Conservation (phyloP, 2,888 invertebrate genomes). For the Drosophila ezoana region DNA sequence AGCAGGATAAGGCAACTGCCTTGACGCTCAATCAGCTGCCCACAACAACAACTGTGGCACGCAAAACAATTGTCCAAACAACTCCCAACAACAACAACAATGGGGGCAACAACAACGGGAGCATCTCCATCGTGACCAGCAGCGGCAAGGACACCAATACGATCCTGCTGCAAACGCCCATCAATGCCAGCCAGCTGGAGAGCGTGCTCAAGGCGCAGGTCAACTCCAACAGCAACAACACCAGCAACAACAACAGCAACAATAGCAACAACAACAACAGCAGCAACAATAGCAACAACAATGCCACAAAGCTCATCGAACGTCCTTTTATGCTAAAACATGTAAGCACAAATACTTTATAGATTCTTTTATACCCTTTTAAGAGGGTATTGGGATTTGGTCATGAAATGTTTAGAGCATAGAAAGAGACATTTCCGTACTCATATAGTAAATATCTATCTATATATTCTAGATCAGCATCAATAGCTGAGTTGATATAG, state of each 20-base stretch:
- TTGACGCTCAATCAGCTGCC: conserved; percentile 82
- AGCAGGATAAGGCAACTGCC: conserved; percentile 75
- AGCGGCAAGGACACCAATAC: conserved; percentile 73
- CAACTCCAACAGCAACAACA: conserved; percentile 31
- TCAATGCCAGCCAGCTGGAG: conserved; percentile 84
- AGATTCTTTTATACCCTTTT: too few species aligned
- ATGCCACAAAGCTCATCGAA: conserved; percentile 61
- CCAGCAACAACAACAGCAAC: not conserved
- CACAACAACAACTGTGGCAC: conserved; percentile 82
- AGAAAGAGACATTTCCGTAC: too few species aligned
- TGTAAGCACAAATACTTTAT: conserved; percentile 57
- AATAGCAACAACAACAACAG: conserved; percentile 22
- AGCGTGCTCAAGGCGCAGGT: conserved; percentile 78
- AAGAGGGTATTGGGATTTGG: too few species aligned
- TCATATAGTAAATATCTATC: too few species aligned
- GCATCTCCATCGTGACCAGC: conserved; percentile 69
- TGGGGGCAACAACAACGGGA: conserved; percentile 17
- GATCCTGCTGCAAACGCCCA: conserved; percentile 84
- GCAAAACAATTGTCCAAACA: conserved; percentile 78
- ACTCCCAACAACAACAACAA: conserved; percentile 71
- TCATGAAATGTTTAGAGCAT: too few species aligned
- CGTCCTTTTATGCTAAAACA: conserved; percentile 82
- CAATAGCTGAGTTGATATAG: too few species aligned
- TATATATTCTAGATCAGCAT: too few species aligned
- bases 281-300: conserved; percentile 29